These are phyloP conservation scores for Pandemis heparana DNA, from an alignment of 2,888 invertebrate genomes.

Conservation along the genomic window DNA sequence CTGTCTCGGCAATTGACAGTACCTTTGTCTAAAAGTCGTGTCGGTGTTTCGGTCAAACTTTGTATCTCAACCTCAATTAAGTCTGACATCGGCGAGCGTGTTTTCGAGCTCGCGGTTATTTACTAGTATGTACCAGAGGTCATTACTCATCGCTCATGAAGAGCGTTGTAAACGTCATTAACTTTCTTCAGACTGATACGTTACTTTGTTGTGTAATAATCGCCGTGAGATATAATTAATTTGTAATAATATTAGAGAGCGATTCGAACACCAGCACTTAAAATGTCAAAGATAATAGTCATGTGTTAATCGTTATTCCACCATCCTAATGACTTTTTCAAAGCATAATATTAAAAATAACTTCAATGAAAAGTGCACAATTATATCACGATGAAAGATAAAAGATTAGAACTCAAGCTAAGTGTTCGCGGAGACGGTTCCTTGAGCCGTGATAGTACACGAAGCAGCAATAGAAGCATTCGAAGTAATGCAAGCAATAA, in stretches of 20 bases:
- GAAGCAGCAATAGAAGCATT: conserved; percentile 77
- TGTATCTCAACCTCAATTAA: conserved; percentile 74
- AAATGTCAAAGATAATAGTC: conserved; percentile 55
- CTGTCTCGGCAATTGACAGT: conserved; percentile 66
- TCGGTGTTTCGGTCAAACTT: conserved; percentile 66
- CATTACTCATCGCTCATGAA: conserved; percentile 74
- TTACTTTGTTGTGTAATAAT: conserved; percentile 60
- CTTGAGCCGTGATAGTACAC: conserved; percentile 69
- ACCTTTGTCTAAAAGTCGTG: conserved; percentile 72
- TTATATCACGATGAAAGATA: conserved; percentile 70
- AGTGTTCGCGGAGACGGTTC: conserved; percentile 82
- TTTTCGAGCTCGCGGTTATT: conserved; percentile 71
- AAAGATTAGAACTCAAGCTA: conserved; percentile 79
- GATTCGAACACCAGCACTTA: conserved; percentile 55
- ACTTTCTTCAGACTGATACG: conserved; percentile 71
- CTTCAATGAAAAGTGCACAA: conserved; percentile 15
- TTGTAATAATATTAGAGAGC: conserved; percentile 56
- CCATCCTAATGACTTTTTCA: conserved; percentile 19
- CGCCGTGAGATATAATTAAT: conserved; percentile 62
- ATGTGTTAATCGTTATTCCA: conserved; percentile 24
- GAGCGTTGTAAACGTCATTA: conserved; percentile 67
- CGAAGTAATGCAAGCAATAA: conserved; percentile 70
- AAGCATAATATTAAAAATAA: conserved; percentile 30
- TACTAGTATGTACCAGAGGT: conserved; percentile 67
- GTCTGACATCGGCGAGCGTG: conserved; percentile 67